Percentiles rank a stretch among this genome's conserved stretches.
These are phyloP conservation scores for Whitmania pigra DNA, from an alignment of 1,140 invertebrate species.

Conservation along the genomic window DNA sequence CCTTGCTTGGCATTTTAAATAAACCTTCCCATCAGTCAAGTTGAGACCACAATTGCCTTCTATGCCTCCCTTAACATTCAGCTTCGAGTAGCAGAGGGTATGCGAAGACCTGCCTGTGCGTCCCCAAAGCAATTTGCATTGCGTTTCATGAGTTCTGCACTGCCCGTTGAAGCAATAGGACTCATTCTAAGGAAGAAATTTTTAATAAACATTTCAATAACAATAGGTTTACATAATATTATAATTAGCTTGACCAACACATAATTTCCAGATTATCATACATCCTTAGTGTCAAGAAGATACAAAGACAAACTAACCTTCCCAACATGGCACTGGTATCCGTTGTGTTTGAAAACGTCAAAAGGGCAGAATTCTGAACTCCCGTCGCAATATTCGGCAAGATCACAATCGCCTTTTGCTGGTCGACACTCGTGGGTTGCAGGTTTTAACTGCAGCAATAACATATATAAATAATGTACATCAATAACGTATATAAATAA, in stretches of 20 bases:
- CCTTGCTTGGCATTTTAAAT: no score
- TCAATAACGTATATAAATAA: no score
- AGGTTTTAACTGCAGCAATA: constrained; percentile 49
- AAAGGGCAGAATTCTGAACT: constrained; percentile 78
- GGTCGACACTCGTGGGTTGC: constrained; percentile 66
- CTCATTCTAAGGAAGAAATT: constrained; percentile 34
- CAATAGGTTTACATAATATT: no score
- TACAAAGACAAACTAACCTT: constrained; percentile 27
- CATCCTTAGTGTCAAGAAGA: no score
- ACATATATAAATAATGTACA: no score
- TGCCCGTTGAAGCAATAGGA: constrained; percentile 83
- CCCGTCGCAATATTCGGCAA: constrained; percentile 89
- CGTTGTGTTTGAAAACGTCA: constrained; percentile 85
- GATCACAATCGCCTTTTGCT: constrained; percentile 70
- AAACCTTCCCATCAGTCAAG: constrained; percentile 19
- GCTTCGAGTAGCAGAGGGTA: constrained; percentile 64
- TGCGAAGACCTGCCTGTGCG: constrained; percentile 71
- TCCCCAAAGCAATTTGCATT: constrained; percentile 89
- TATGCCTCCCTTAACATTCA: constrained; percentile 68
- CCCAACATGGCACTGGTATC: constrained; percentile 53
- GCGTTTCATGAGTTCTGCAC: constrained; percentile 79
- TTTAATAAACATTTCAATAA: no score
- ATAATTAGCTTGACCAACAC: no score
- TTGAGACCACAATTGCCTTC: constrained; percentile 92
- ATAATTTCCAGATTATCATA: no score